Percentiles rank a stretch among this genome's conserved stretches.
phyloP scores from a whole-genome alignment of 2,888 invertebrate species.

The Polietes domitor region DNA sequence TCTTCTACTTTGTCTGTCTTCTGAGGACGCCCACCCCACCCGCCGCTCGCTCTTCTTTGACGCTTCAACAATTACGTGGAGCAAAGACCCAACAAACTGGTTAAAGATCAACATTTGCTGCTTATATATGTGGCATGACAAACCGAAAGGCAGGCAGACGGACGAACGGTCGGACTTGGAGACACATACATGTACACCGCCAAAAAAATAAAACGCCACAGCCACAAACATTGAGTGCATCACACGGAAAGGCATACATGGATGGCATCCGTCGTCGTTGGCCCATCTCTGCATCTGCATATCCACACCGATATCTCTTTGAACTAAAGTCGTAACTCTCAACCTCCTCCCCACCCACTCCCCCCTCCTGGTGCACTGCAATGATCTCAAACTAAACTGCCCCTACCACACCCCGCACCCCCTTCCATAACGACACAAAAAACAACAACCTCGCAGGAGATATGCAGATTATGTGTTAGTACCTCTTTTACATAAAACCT shows the following conservation, averaged over 20 bases:
- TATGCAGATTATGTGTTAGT: slow-evolving; percentile 51
- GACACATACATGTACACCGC: slow-evolving; percentile 31
- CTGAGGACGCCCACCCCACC: slow-evolving; percentile 40
- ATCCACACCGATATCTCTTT: slow-evolving; percentile 48
- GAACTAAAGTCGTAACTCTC: slow-evolving; percentile 45
- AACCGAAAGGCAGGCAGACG: slow-evolving; percentile 31
- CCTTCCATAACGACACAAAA: background rate
- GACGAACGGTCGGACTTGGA: background rate
- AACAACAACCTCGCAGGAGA: slow-evolving; percentile 38
- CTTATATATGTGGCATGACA: slow-evolving; percentile 55
- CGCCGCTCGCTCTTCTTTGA: slow-evolving; percentile 1
- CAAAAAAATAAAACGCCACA: slow-evolving; percentile 40
- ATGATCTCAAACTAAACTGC: background rate
- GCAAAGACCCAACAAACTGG: slow-evolving; percentile 60
- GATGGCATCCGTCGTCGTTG: background rate
- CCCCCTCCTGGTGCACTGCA: background rate
- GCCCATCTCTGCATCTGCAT: slow-evolving; percentile 6
- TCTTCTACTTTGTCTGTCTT: slow-evolving; percentile 40
- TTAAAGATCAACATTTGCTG: slow-evolving; percentile 63
- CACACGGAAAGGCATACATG: background rate
- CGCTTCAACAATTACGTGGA: slow-evolving; percentile 49
- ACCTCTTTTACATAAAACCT: slow-evolving; percentile 57
- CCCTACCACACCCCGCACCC: background rate
- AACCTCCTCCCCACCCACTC: slow-evolving; percentile 19
- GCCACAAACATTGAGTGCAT: background rate